These are phyloP conservation scores for Micrasema minimum DNA, from an alignment of 1,140 invertebrate genomes.

Conservation along the genomic window DNA sequence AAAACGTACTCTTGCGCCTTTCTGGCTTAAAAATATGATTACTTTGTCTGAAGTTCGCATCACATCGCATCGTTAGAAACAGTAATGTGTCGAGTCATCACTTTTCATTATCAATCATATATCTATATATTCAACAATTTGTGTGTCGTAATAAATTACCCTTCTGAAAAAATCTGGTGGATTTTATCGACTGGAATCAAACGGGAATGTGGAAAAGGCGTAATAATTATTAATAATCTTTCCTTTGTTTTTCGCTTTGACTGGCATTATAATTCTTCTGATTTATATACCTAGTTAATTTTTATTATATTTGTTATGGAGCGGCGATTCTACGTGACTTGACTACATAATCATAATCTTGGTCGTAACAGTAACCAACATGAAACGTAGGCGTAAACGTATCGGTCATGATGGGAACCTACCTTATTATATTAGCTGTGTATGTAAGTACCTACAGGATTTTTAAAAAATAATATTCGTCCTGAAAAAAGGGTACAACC, in stretches of 20 bases:
- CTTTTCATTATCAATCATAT: slow-evolving; percentile 38
- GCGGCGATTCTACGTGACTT: background rate
- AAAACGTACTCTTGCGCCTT: background rate
- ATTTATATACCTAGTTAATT: too few species aligned
- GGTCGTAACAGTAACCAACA: too few species aligned
- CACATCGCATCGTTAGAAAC: too few species aligned
- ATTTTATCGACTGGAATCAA: slow-evolving; percentile 30
- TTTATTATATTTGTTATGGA: background rate
- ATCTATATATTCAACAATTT: slow-evolving; percentile 30
- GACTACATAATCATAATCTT: background rate
- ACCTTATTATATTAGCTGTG: too few species aligned
- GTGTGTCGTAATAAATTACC: slow-evolving; percentile 33
- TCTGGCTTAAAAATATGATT: slow-evolving; percentile 24
- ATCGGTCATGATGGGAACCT: too few species aligned
- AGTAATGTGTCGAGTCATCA: slow-evolving; percentile 31
- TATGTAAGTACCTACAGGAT: too few species aligned
- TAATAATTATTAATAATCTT: slow-evolving; percentile 12
- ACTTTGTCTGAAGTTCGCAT: slow-evolving; percentile 21
- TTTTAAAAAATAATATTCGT: too few species aligned
- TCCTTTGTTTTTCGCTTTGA: slow-evolving; percentile 15
- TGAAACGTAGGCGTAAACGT: too few species aligned
- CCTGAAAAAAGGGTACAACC: too few species aligned
- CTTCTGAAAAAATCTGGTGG: slow-evolving; percentile 11
- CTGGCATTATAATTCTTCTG: background rate
- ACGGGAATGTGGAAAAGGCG: slow-evolving; percentile 6